A percentile compares a stretch with the other conserved stretches of the same genome.
Conservation (phyloP, 2,888 invertebrate species). For the Choreutis nemorana region DNA sequence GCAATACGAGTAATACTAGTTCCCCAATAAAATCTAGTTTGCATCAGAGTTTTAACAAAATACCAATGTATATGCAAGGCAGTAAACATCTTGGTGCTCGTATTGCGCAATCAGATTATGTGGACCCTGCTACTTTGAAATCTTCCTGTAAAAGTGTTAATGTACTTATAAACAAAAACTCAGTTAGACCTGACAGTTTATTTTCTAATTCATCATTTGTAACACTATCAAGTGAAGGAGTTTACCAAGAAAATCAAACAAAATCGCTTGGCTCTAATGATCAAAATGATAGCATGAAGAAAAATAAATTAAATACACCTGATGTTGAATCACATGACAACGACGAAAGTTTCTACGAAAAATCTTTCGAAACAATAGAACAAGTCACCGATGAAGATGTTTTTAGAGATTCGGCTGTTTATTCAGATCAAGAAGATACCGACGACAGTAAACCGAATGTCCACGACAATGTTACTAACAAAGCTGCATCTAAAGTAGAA, state of each 20-base stretch:
- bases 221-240: constrained; percentile 63
- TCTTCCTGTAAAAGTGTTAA: constrained; percentile 60
- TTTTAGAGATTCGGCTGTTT: constrained; percentile 84
- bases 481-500: constrained; percentile 31
- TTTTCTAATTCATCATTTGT: constrained; percentile 67
- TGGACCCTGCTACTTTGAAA: constrained; percentile 76
- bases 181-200: constrained; percentile 58
- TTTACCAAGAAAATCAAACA: constrained; percentile 33
- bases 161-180: constrained; percentile 70
- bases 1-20: constrained; percentile 20
- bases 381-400: constrained; percentile 72
- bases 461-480: constrained; percentile 17
- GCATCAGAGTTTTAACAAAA: constrained; percentile 48
- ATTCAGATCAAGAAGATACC: constrained; percentile 76
- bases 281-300: constrained; percentile 9
- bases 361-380: constrained; percentile 78
- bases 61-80: constrained; percentile 76
- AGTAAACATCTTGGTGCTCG: constrained; percentile 86
- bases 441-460: constrained; percentile 29
- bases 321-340: constrained; percentile 35
- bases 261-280: constrained; percentile 18
- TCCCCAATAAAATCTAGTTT: constrained; percentile 48
- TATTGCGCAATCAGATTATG: constrained; percentile 88
- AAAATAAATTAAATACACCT: constrained; percentile 14
- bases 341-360: constrained; percentile 78